These are phyloP conservation scores for Arctopsyche grandis DNA, from an alignment of 1,140 invertebrate species.

Conservation along the genomic window DNA sequence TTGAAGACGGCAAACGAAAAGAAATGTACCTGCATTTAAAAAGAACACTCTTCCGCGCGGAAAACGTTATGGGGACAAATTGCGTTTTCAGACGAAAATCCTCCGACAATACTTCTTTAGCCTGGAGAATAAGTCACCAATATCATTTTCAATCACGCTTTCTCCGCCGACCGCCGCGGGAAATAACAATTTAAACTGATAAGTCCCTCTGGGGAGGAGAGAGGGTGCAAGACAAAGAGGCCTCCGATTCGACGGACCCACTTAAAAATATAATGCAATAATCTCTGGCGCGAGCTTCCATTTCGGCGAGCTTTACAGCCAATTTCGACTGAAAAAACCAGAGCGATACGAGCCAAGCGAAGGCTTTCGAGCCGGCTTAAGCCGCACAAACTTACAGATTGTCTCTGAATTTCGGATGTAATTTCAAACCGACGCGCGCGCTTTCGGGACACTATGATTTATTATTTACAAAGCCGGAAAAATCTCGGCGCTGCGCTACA, in stretches of 20 bases:
- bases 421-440: slow-evolving; percentile 32
- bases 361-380: slow-evolving; percentile 19
- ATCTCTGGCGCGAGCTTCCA: slow-evolving; percentile 40
- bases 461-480: slow-evolving; percentile 11
- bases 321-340: slow-evolving; percentile 35
- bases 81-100: not conserved
- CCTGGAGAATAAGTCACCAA: slow-evolving; percentile 5
- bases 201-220: slow-evolving; percentile 15
- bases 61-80: not conserved
- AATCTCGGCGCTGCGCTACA: not conserved
- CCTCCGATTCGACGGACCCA: slow-evolving; percentile 15
- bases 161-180: slow-evolving; percentile 2
- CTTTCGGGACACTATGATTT: slow-evolving; percentile 8
- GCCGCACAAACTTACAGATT: slow-evolving; percentile 41
- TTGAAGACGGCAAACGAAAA: too few relatives aligned
- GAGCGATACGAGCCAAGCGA: not conserved
- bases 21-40: too few relatives aligned
- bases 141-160: slow-evolving; percentile 31
- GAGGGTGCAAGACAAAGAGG: slow-evolving; percentile 9
- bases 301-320: slow-evolving; percentile 42
- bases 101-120: slow-evolving; percentile 14
- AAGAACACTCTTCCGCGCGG: not conserved
- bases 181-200: slow-evolving; percentile 39
- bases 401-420: slow-evolving; percentile 46
- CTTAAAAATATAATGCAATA: slow-evolving; percentile 46